Evolutionary conservation across 2,113 vertebrate species (phyloP).

Genomic region (Etheostoma cragini): DNA sequence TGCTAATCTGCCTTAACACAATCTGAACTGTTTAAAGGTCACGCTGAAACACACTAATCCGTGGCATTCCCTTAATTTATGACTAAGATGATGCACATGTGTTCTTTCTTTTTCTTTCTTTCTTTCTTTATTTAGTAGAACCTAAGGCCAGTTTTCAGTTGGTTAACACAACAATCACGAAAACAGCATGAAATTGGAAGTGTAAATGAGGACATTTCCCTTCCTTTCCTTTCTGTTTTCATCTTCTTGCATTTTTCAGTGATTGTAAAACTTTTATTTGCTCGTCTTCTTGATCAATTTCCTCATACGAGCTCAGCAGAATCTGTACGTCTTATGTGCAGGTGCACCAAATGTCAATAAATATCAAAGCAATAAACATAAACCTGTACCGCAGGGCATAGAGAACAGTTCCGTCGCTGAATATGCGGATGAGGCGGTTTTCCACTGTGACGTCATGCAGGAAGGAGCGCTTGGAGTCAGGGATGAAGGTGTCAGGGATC

Average conservation of each 20-base stretch:
- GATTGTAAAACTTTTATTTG: background rate
- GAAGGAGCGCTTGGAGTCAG: constrained; percentile 92
- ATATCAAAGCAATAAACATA: constrained; percentile 12
- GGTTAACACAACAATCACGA: constrained; percentile 7
- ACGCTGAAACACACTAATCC: background rate
- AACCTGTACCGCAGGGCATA: constrained; percentile 88
- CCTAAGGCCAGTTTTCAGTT: constrained; percentile 9
- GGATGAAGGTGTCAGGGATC: constrained; percentile 94
- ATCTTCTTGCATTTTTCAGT: background rate
- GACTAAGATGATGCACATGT: constrained; percentile 42
- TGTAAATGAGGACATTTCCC: no score
- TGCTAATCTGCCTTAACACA: constrained; percentile 7
- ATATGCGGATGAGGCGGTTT: constrained; percentile 91
- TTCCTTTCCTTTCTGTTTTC: background rate
- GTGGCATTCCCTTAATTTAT: constrained; percentile 35
- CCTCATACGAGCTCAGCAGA: background rate
- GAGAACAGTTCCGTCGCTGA: constrained; percentile 91
- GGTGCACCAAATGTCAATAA: constrained; percentile 4
- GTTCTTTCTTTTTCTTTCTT: background rate
- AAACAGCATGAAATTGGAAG: background rate
- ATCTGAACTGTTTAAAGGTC: constrained; percentile 23
- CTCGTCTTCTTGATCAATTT: background rate
- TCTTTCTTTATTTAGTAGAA: constrained; percentile 13
- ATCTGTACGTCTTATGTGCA: background rate
- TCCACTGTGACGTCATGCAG: constrained; percentile 91